Evolutionary conservation across 2,113 vertebrate genomes (phyloP), one percentile per base, ranked within the genome.

Genomic region (Pelecanoides urinatrix): DNA sequence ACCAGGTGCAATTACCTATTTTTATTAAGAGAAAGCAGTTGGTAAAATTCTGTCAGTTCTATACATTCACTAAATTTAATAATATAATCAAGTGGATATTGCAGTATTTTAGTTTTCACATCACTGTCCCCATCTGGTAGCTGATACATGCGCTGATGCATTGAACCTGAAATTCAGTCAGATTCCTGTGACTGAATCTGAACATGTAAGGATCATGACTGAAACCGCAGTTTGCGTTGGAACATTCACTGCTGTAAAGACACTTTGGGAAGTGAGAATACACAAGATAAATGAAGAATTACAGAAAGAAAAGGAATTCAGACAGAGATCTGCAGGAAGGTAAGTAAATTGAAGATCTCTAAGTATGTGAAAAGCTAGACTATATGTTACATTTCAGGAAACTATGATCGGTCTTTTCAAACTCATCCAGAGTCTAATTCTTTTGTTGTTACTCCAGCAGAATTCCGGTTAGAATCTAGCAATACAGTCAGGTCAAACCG

Each of bases 201-300:
- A 90, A 92, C 94, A 97, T 94, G 79, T 90, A 78, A 94, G 75
- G 97, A 94, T 90, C 97, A 99, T 99, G 99, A 97, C 98, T 78
- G 98, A 98, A 79, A 97, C 98, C 77, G 96, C 90, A 11, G 95
- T 97, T 67, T 98, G 98, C 13, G n/a, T 96, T 32, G 98, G 98
- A 71, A 98, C 98, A 1, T 98, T 99, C 88, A 97, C 93, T 96
- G 98, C 99, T 85, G 98, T 99, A 74, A 99, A 99, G 93, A 96
- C 98, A 61, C 97, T 99, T 56, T 99, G 99, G 99, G 99, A 99
- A 97, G 98, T 97, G 38, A 98, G 98, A 96, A 99, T 99, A 96
- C 97, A 97, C 95, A 99, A 97, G 76, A 97, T 97, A 93, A 98
- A 93, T 71, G 98, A 99, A 87, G 98, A 99, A 53, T 82, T 98